Base-by-base conservation (phyloP, 2,888 invertebrate genomes). In the Tinea pellionella region DNA sequence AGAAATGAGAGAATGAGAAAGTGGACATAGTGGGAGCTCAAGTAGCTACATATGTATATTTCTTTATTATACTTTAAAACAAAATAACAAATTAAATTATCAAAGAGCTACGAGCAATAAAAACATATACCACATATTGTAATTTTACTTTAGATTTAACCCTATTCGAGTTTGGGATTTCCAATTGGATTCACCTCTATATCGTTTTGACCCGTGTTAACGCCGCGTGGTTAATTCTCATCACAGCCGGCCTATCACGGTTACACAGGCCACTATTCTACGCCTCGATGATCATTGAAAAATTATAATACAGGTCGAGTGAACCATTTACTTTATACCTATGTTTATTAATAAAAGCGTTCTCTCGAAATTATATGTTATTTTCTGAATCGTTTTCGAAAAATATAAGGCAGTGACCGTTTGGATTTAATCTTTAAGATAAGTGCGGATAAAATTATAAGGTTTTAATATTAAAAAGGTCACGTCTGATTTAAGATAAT, bases 151-250 rank as follows among this genome's bases (percentile, higher is more conserved):
- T 8, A 29, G 57, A 30, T 57, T 57, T 32, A 30, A 57, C 30
- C 32, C 57, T 19, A 29, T 51, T 55, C 30, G 13, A 16, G 59
- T 29, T 32, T 15, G 18, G 47, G 15, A n/a, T 43, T 59, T 59
- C 30, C 59, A 47, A 43, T 59, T 29, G 47, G 47, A n/a, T 59
- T 43, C 43, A 59, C 59, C n/a, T 59, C 59, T 47, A 59, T 59
- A 42, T 43, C n/a, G 47, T n/a, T 59, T 59, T 42, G 30, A 42
- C 59, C 59, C 24, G 13, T 15, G 43, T 47, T 43, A 59, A 16
- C 30, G 43, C 37, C 59, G 59, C 59, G 47, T 59, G 59, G 59
- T 29, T 59, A 59, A 24, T 59, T 47, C 16, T 59, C 42, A 59
- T 47, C 47, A 43, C 19, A 1, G 15, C 16, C n/a, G 43, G n/a